Percentiles rank a stretch among this genome's conserved stretches.
Conservation (phyloP, 2,797 vertebrate genomes). For the Heterohyrax brucei region DNA sequence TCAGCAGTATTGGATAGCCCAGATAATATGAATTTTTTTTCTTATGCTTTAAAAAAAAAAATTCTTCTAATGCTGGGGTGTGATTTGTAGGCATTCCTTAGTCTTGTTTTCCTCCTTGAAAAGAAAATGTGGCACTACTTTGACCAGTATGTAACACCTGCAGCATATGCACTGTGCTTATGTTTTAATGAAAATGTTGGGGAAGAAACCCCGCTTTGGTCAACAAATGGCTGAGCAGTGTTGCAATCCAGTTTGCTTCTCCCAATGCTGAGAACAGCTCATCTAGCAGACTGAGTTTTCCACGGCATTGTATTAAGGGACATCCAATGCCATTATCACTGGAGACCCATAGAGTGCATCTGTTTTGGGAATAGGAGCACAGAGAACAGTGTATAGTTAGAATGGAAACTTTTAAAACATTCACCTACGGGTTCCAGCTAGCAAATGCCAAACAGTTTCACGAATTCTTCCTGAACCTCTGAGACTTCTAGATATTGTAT, state of each 20-base stretch:
- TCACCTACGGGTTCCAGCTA: slow-evolving; percentile 17
- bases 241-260: neutral
- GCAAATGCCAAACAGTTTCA: slow-evolving; percentile 22
- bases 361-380: neutral
- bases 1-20: neutral
- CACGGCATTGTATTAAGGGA: neutral
- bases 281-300: slow-evolving; percentile 14
- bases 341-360: neutral
- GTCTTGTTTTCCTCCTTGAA: slow-evolving; percentile 2
- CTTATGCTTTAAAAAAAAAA: neutral
- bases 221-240: neutral
- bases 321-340: neutral
- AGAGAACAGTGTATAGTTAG: neutral
- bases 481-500: slow-evolving; percentile 69
- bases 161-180: neutral
- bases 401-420: neutral
- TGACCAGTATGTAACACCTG: neutral
- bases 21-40: neutral
- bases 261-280: slow-evolving; percentile 36
- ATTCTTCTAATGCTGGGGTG: neutral
- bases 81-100: neutral
- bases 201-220: neutral
- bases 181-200: slow-evolving; percentile 29
- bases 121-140: neutral
- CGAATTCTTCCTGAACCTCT: slow-evolving; percentile 39